Base-by-base conservation (phyloP, 2,113 vertebrate genomes). In the Falco punctatus region DNA sequence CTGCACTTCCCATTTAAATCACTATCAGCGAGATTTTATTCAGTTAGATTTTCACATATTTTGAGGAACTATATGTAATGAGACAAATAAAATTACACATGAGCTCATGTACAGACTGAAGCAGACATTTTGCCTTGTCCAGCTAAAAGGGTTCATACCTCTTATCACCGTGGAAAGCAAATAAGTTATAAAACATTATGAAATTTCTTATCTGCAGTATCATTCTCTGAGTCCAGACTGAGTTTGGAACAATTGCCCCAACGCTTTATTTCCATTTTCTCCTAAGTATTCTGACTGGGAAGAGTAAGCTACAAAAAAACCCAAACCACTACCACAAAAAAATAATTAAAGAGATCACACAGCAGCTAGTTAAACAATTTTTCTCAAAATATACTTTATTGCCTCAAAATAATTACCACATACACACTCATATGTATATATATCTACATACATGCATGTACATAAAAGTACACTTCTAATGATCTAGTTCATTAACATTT, bases 401-500 rank as follows among this genome's bases (percentile, higher is more conserved):
- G 8, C 26, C 38, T 38, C 49, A 90, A 40, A 88, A 62, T 40
- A 90, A 66, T 40, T 16, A 82, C 5, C 15, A 65, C 12, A 15
- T 24, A 59, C 9, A 61, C 8, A 52, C 5, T 49, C 16, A 6
- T 3, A 8, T 4, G 2, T 7, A 3, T 12, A 20, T 15, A 61
- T 30, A 17, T 5, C 48, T 3, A 24, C 3, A 15, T 15, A 52
- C 10, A n/a, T 9, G 21, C 0, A 1, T 46, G 61, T 10, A 65
- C 23, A 58, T 7, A 27, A 46, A 81, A 10, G 5, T 5, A 0
- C 13, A n/a, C 7, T 54, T 78, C 33, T 10, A 54, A 61, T 40
- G 26, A 78, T 48, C 46, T 67, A n/a, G 23, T 2, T 74, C 52
- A 61, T 55, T n/a, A 81, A 67, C 23, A 35, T 28, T 65, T 61